Evolutionary conservation across 2,797 vertebrate species (phyloP).

Genomic region (Pipistrellus kuhlii): DNA sequence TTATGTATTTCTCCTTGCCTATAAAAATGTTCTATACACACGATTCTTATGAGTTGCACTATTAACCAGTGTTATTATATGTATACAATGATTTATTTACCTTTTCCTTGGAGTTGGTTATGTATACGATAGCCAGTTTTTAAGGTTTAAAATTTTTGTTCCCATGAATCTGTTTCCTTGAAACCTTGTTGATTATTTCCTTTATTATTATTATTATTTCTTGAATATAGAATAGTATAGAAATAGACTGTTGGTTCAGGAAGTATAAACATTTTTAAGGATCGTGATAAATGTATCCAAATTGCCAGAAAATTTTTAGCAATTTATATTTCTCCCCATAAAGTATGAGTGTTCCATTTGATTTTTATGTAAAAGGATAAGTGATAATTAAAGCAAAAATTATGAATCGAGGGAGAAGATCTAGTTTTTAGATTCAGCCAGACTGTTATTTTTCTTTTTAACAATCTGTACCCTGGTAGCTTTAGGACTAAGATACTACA

Average conservation of each 20-base stretch:
- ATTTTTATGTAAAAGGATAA: not conserved
- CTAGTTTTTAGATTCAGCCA: not conserved
- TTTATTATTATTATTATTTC: not conserved
- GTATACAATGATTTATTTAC: not conserved
- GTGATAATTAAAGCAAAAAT: not conserved
- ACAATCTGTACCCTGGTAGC: not conserved
- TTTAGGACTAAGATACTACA: not conserved
- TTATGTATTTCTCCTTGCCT: not conserved
- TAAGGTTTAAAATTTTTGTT: not conserved
- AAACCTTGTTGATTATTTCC: not conserved
- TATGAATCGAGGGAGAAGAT: not conserved
- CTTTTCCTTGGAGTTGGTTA: not conserved
- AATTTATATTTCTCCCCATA: not conserved
- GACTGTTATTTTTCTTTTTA: conserved; percentile 3
- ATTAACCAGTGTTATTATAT: not conserved
- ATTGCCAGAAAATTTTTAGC: not conserved
- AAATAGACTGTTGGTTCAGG: not conserved
- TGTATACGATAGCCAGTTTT: not conserved
- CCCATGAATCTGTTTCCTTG: not conserved
- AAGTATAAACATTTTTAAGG: not conserved
- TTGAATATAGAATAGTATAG: not conserved
- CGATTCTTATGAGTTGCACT: not conserved
- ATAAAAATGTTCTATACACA: not conserved
- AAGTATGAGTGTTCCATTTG: not conserved
- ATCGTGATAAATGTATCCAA: not conserved